Evolutionary conservation across 2,113 vertebrate genomes (phyloP).

Genomic region (Rhinogobius similis): DNA sequence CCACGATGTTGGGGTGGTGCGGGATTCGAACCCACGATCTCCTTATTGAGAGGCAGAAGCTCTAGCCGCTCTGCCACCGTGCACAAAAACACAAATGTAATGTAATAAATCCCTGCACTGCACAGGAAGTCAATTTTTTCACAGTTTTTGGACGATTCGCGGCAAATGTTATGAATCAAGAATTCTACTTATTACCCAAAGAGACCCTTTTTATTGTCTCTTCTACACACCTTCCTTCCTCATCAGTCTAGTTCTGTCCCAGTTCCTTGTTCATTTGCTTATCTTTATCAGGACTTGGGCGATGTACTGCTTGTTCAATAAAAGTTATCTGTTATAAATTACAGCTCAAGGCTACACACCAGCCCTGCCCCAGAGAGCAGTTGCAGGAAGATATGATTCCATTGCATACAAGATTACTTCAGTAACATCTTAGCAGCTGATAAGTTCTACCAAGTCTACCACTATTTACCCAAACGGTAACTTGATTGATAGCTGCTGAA

Average conservation of each 20-base stretch:
- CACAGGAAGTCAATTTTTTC: too few species aligned
- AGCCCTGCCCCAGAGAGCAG: constrained; percentile 9
- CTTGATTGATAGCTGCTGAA: constrained; percentile 78
- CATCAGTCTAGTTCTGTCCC: background rate
- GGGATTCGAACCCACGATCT: too few species aligned
- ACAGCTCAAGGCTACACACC: background rate
- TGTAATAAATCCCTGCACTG: too few species aligned
- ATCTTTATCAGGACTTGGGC: constrained; percentile 18
- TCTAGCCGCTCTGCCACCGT: too few species aligned
- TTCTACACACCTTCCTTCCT: too few species aligned
- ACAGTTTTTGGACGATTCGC: too few species aligned
- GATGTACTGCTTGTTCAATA: constrained; percentile 14
- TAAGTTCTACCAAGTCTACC: background rate
- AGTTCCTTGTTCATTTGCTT: constrained; percentile 5
- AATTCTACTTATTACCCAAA: too few species aligned
- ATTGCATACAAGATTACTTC: background rate
- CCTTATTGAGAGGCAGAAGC: too few species aligned
- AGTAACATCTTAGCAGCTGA: background rate
- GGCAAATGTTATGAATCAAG: too few species aligned
- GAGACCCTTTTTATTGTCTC: too few species aligned
- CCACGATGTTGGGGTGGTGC: too few species aligned
- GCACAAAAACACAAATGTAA: too few species aligned
- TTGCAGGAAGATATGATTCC: constrained; percentile 9
- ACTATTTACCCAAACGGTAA: background rate
- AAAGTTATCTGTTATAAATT: constrained; percentile 18